Base-by-base conservation (phyloP, 2,113 vertebrate genomes). In the Romanogobio albipinnatus region DNA sequence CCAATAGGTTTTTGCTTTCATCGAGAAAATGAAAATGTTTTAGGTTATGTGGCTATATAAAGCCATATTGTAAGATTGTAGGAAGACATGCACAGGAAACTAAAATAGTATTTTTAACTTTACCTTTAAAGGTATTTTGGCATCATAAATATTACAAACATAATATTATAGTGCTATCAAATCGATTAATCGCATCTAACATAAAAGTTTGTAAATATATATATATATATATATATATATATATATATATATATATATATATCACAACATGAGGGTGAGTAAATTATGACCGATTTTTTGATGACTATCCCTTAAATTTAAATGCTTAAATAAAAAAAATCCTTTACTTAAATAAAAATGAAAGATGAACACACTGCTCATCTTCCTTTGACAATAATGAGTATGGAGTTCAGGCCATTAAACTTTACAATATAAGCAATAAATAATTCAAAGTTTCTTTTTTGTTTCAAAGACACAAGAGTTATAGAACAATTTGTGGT, bases 351-450 rank as follows among this genome's bases (percentile, higher is more conserved):
- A 73, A 22, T 19, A 39, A 39, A 66, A 61, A 51, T n/a, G 51
- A 58, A 74, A 66, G 53, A 33, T n/a, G n/a, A 61, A 68, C 64
- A 74, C 66, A 39, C 76, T 26, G 26, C 22, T 45, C 22, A 59
- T 75, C 53, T 85, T 51, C 19, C 70, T 75, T 73, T 66, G 75
- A 81, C 70, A 61, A 43, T 76, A 84, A 87, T 81, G 86, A 76
- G 51, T 26, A 51, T 74, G 39, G 64, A 62, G 76, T 81, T 87
- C 70, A 84, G 78, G 82, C 76, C 86, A 87, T 84, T 87, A 84
- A 84, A 84, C 86, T 81, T 87, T 84, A 84, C 84, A 76, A 84
- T 51, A 87, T 84, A 84, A 76, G 53, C 70, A 24, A 84, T 87
- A 87, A 84, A 87, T 87, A 70, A 87, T 87, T 84, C 58, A 84